Percentiles rank a stretch among this genome's conserved stretches.
phyloP scores from a whole-genome alignment of 2,113 vertebrate species.

The Sitta europaea region DNA sequence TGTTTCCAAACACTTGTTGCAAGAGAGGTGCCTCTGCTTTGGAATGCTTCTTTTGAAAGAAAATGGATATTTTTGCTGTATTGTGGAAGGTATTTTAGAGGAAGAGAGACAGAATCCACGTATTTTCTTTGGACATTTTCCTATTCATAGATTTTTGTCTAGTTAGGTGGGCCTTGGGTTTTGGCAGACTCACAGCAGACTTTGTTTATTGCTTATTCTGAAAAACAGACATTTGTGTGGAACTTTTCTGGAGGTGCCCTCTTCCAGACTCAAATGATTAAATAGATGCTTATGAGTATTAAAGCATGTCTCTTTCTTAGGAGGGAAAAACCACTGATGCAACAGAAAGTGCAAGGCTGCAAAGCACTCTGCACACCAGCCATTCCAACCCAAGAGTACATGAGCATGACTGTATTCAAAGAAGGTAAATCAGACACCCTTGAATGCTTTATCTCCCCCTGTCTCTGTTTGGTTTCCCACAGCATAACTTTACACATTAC shows the following conservation, averaged over 20 bases:
- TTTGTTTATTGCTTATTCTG: neutral
- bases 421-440: conserved; percentile 45
- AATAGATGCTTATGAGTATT: neutral
- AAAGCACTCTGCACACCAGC: neutral
- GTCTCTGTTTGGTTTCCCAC: conserved; percentile 44
- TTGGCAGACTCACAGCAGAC: neutral
- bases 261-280: conserved; percentile 1
- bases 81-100: neutral
- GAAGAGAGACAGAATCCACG: neutral
- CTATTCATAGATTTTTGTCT: neutral
- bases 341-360: neutral
- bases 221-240: neutral
- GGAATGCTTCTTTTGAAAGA: neutral
- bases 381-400: neutral
- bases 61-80: neutral
- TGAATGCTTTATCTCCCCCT: conserved; percentile 35
- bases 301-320: neutral
- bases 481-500: conserved; percentile 44
- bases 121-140: conserved; percentile 3
- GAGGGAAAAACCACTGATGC: neutral
- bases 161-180: neutral
- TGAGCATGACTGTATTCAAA: neutral
- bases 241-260: neutral
- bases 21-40: neutral
- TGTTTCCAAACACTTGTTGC: neutral